A percentile compares a stretch with the other conserved stretches of the same genome.
These are phyloP conservation scores for Erpornis zantholeuca DNA, from an alignment of 2,113 vertebrate genomes.

Conservation along the genomic window DNA sequence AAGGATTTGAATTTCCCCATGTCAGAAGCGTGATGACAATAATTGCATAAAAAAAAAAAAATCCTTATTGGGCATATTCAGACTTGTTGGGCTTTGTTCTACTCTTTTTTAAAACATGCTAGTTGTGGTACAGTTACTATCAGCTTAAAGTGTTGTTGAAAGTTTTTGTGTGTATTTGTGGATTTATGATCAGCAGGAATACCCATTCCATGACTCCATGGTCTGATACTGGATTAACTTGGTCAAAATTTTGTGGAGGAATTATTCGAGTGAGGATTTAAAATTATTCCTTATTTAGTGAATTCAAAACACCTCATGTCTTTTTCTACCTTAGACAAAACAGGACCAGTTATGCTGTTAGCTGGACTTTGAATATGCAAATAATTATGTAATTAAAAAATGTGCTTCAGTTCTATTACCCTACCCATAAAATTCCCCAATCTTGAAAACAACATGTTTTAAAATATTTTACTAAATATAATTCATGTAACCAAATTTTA, in stretches of 20 bases:
- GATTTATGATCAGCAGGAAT: background rate
- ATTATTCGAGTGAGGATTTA: background rate
- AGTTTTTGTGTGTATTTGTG: background rate
- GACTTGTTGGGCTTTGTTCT: background rate
- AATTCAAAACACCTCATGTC: background rate
- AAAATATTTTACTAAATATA: slow-evolving; percentile 79
- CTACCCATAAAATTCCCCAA: slow-evolving; percentile 70
- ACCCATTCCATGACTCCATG: background rate
- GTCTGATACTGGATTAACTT: background rate
- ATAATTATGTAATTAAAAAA: slow-evolving; percentile 79
- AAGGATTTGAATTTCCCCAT: background rate
- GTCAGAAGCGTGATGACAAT: background rate
- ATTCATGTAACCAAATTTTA: slow-evolving; percentile 75
- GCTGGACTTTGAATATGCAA: slow-evolving; percentile 75
- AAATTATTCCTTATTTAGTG: background rate
- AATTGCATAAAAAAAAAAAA: background rate
- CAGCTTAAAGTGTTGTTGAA: background rate
- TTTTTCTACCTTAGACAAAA: slow-evolving; percentile 57
- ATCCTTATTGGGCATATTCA: background rate
- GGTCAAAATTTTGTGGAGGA: background rate
- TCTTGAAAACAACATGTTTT: slow-evolving; percentile 73
- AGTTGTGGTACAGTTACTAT: background rate
- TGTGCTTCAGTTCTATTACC: slow-evolving; percentile 69
- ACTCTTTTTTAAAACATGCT: background rate
- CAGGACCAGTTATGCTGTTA: slow-evolving; percentile 57